Conservation (phyloP, 2,888 invertebrate genomes). For the Leptogaster cylindrica region DNA sequence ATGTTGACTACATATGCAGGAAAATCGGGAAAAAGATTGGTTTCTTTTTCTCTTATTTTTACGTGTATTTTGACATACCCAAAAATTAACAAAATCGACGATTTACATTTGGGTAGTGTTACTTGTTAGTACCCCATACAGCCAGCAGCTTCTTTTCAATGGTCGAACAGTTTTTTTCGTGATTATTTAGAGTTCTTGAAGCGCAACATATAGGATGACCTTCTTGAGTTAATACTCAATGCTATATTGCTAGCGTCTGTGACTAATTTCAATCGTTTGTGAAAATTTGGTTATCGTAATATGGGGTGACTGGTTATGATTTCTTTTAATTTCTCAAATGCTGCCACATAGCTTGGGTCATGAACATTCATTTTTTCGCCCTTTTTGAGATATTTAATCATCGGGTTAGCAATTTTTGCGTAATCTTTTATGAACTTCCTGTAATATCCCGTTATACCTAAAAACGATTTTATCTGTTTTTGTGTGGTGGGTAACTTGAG, state of each 20-base stretch:
- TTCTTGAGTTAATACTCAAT: conserved; percentile 50
- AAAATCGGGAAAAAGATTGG: no score
- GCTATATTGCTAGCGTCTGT: not conserved
- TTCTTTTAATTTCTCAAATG: conserved; percentile 22
- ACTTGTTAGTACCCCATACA: conserved; percentile 51
- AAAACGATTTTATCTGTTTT: conserved; percentile 24
- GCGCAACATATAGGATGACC: conserved; percentile 52
- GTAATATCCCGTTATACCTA: conserved; percentile 10
- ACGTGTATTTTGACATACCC: no score
- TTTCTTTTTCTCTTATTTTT: no score
- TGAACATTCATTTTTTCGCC: not conserved
- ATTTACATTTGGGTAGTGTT: no score
- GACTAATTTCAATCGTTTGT: conserved; percentile 25
- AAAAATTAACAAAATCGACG: no score
- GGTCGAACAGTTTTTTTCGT: conserved; percentile 50
- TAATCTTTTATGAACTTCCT: conserved; percentile 21
- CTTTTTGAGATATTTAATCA: conserved; percentile 21
- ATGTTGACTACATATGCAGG: no score
- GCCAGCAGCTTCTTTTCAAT: conserved; percentile 55
- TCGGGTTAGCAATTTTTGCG: not conserved
- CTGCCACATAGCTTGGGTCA: no score
- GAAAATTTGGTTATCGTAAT: conserved; percentile 15
- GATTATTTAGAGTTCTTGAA: conserved; percentile 50
- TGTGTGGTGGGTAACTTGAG: conserved; percentile 55
- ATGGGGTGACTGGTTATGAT: conserved; percentile 5